These are phyloP conservation scores for Pollenia amentaria DNA, from an alignment of 2,888 invertebrate genomes.

Conservation along the genomic window DNA sequence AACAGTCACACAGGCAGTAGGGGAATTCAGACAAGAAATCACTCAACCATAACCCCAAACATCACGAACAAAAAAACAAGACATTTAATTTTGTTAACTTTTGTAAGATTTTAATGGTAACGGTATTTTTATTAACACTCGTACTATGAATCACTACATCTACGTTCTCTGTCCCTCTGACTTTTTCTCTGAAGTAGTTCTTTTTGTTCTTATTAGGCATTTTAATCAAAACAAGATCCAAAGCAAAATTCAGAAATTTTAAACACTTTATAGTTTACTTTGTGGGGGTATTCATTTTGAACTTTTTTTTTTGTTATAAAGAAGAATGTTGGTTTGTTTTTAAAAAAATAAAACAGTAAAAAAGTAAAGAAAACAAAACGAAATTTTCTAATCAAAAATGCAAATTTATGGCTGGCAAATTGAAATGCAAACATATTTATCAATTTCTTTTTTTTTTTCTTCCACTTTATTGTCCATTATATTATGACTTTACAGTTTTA, in stretches of 20 bases:
- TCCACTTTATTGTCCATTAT: conserved; percentile 29
- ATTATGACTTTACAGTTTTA: conserved; percentile 45
- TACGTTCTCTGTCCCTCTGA: not conserved
- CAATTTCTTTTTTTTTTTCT: not conserved
- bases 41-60: conserved; percentile 34
- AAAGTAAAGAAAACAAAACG: conserved; percentile 1
- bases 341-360: conserved; percentile 1
- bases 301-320: conserved; percentile 3
- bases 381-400: conserved; percentile 63
- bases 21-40: conserved; percentile 15
- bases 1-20: not conserved
- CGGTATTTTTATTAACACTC: conserved; percentile 19
- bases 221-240: conserved; percentile 21
- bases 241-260: not conserved
- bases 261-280: conserved; percentile 21
- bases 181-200: not conserved
- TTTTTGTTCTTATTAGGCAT: not conserved
- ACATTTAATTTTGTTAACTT: conserved; percentile 62
- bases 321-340: conserved; percentile 17
- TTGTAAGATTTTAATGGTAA: conserved; percentile 56
- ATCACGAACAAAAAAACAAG: conserved; percentile 10
- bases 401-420: conserved; percentile 63
- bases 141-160: not conserved
- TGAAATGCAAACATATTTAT: conserved; percentile 39
- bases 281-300: not conserved